Evolutionary conservation across 2,113 vertebrate genomes (phyloP), one percentile per base, ranked within the genome.

Genomic region (Budorcas taxicolor): DNA sequence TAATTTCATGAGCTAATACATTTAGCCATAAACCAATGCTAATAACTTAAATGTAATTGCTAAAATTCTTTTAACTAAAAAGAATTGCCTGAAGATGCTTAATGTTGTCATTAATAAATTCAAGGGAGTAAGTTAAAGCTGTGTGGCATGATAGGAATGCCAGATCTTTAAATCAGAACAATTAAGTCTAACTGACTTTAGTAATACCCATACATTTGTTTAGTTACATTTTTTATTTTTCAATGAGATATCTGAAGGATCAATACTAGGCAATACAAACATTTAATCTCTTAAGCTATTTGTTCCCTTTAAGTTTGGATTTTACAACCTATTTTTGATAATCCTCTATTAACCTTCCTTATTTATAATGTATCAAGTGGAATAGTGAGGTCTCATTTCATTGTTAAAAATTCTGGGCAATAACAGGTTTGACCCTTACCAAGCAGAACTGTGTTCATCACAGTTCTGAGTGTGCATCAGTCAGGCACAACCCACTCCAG

Each of bases 101-200:
- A 97, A 87, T 88, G 50, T 36, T 82, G 50, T 71, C 76, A 80
- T 91, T 97, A 97, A 94, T 97, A 97, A 93, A 94, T 96, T 93
- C 33, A 96, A 86, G 21, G 90, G 55, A 95, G 60, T 86, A 93
- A 97, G 76, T 93, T 95, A 93, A 94, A 95, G 10, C 36, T 97
- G 45, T 88, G 6, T 74, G 76, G 33, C 67, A 84, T 57, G n/a
- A 60, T 71, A 71, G 27, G 23, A 92, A 78, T 78, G 23, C 58
- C 43, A 83, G 33, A 85, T 95, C 47, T 97, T 90, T 97, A 90
- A 96, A 95, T 95, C 6, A 90, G 80, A 64, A 94, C 96, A 92
- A 83, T 86, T 52, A 96, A 91, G 23, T 82, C 74, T 55, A 14
- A 83, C 15, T 50, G 80, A 97, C 33, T 45, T 64, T 3, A 87